Evolutionary conservation across 2,797 vertebrate species (phyloP).

Genomic region (Bradypus variegatus): DNA sequence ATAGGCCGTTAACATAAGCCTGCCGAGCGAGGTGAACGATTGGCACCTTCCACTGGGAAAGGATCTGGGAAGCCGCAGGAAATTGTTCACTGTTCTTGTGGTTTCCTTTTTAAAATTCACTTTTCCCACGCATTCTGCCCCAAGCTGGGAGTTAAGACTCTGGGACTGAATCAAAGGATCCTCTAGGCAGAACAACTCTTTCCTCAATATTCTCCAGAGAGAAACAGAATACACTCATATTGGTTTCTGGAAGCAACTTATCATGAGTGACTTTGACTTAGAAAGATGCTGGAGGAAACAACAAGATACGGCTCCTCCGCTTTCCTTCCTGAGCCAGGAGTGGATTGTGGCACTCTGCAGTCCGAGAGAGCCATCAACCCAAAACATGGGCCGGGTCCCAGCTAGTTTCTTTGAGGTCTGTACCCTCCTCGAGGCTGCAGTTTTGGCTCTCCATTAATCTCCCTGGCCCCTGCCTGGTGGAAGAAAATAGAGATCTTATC

Average conservation of each 20-base stretch:
- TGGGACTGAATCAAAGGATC: background rate
- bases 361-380: background rate
- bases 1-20: background rate
- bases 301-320: background rate
- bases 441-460: background rate
- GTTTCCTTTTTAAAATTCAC: background rate
- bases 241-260: background rate
- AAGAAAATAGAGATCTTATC: background rate
- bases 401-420: background rate
- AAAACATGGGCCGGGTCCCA: background rate
- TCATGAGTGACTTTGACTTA: background rate
- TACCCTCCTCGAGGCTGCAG: no score
- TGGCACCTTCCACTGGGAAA: background rate
- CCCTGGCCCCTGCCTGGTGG: background rate
- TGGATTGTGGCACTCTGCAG: background rate
- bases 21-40: background rate
- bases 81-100: background rate
- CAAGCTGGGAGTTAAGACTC: background rate
- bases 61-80: background rate
- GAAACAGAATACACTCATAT: background rate
- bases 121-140: background rate
- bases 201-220: background rate
- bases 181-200: background rate
- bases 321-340: background rate
- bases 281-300: background rate